These are phyloP conservation scores for Rhincodon typus DNA, from an alignment of 2,797 vertebrate species.

Conservation along the genomic window DNA sequence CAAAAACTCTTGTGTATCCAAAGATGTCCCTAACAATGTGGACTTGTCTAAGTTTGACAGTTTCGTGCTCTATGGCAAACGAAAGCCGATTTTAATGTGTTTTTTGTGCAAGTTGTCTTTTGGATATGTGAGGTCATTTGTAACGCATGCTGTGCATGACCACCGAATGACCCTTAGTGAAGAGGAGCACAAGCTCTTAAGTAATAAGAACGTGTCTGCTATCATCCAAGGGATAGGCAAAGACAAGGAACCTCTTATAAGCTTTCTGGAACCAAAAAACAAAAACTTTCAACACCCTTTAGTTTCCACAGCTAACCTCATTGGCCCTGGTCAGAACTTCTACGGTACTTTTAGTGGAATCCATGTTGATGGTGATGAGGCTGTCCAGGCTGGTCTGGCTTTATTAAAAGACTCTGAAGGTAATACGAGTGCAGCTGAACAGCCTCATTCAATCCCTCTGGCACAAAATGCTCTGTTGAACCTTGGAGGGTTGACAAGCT, in stretches of 20 bases:
- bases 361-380: constrained; percentile 81
- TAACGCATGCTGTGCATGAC: constrained; percentile 96
- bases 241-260: constrained; percentile 99
- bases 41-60: constrained; percentile 99
- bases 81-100: constrained; percentile 99
- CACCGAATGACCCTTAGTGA: constrained; percentile 98
- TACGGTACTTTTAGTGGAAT: constrained; percentile 98
- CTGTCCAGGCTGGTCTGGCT: constrained; percentile 57
- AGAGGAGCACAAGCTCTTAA: constrained; percentile 91
- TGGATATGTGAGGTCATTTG: constrained; percentile 93
- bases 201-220: constrained; percentile 96
- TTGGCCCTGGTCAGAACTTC: constrained; percentile 95
- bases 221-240: constrained; percentile 99
- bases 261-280: constrained; percentile 99
- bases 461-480: constrained; percentile 73
- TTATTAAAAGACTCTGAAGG: constrained; percentile 62
- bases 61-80: constrained; percentile 95
- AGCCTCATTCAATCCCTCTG: constrained; percentile 63
- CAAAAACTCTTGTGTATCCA: constrained; percentile 99
- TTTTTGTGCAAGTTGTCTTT: constrained; percentile 99
- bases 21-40: constrained; percentile 99
- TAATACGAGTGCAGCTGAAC: constrained; percentile 50
- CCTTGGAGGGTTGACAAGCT: constrained; percentile 79
- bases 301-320: constrained; percentile 77
- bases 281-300: constrained; percentile 85